Evolutionary conservation across 2,888 invertebrate genomes (phyloP).

Genomic region (Cryptophagus acutangulus): DNA sequence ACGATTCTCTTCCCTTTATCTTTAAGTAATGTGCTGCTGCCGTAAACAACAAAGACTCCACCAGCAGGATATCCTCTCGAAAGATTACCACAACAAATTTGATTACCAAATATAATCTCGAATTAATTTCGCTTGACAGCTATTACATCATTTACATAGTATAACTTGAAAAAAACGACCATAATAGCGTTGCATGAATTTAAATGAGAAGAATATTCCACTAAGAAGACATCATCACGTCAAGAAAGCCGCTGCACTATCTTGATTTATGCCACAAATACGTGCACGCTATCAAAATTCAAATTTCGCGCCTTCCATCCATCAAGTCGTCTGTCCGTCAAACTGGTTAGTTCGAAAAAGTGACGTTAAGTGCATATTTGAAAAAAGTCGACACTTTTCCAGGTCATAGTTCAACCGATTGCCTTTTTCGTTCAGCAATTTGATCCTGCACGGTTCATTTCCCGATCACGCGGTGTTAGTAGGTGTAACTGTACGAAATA

Average conservation of each 20-base stretch:
- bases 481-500: conserved; percentile 23
- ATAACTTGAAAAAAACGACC: not conserved
- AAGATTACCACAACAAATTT: not conserved
- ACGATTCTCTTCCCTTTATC: conserved; percentile 24
- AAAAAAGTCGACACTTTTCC: no score
- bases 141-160: not conserved
- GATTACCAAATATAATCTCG: not conserved
- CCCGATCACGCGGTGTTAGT: conserved; percentile 30
- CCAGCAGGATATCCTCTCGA: not conserved
- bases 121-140: not conserved
- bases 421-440: conserved; percentile 7
- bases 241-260: conserved; percentile 22
- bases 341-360: no score
- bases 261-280: conserved; percentile 32
- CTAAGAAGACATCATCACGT: conserved; percentile 26
- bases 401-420: not conserved
- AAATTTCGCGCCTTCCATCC: conserved; percentile 15
- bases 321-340: not conserved
- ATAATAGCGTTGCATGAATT: conserved; percentile 21
- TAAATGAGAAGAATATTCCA: conserved; percentile 29
- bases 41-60: conserved; percentile 10
- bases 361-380: no score
- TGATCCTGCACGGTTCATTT: conserved; percentile 32
- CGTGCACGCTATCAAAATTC: conserved; percentile 27
- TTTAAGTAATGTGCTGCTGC: conserved; percentile 20